Base-by-base conservation (phyloP, 2,113 vertebrate genomes). In the Sinosuthora webbiana region DNA sequence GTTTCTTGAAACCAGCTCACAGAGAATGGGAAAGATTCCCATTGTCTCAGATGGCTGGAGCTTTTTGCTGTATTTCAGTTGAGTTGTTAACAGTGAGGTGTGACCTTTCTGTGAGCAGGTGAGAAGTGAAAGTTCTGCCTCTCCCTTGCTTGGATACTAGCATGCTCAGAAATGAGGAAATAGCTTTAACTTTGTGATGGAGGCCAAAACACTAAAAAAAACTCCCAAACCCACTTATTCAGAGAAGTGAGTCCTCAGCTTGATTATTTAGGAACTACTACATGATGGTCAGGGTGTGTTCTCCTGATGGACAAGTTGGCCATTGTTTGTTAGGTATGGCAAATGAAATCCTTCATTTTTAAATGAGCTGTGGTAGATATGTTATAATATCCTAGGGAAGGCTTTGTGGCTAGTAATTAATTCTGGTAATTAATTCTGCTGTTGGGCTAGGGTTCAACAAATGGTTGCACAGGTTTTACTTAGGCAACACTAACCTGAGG, bases 111-210 rank as follows among this genome's bases (percentile, higher is more conserved):
- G 59, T 44, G 42, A 80, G 86, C 84, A 95, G 82, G 90, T 93
- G 88, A 85, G 92, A 97, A 91, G 68, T 90, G 89, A 83, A 92
- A 95, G 68, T 67, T 67, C 50, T 86, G 59, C 31, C 33, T 86
- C 35, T 80, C 24, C 47, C 22, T 83, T 64, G 53, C 64, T 70
- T 94, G 89, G 92, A 89, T 92, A 74, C 21, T 41, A 15, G 9
- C 15, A 19, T 0, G 5, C 63, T 92, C 23, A 63, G 76, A 92
- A 93, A 81, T 80, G 79, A 83, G 83, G 71, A 83, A 94, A 75
- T 68, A 63, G 27, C 59, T 91, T 75, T 80, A 76, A 30, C 50
- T 86, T 52, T 33, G 37, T 64, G 13, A 37, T 41, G 45, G 53
- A 69, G 49, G 27, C 60, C 67, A 90, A 53, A 92, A 87, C n/a